phyloP scores from a whole-genome alignment of 2,797 vertebrate genomes.

The Craterocephalus amniculus region DNA sequence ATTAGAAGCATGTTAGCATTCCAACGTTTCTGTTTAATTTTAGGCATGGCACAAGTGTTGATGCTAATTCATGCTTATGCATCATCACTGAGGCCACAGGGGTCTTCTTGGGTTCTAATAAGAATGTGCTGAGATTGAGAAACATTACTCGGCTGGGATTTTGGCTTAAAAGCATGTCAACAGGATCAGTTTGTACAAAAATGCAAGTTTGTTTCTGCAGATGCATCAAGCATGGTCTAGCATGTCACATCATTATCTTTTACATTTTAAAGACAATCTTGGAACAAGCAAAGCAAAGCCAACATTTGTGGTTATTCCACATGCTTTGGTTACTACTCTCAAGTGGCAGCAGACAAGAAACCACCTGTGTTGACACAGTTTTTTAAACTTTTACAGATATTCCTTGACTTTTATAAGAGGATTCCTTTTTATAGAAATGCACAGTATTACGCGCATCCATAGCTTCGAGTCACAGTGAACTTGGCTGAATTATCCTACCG shows the following conservation, averaged over 20 bases:
- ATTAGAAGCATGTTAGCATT: background rate
- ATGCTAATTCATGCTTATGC: background rate
- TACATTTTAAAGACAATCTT: too few species aligned
- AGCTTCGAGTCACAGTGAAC: background rate
- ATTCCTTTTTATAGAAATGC: background rate
- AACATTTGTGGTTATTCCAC: too few species aligned
- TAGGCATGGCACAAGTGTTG: background rate
- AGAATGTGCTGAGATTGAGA: too few species aligned
- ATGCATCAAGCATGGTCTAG: too few species aligned
- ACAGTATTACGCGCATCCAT: background rate
- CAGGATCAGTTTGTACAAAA: too few species aligned
- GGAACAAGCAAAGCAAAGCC: too few species aligned
- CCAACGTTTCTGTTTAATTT: background rate
- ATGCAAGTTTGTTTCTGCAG: too few species aligned
- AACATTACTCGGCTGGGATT: too few species aligned
- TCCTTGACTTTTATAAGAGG: background rate
- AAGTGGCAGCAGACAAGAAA: background rate
- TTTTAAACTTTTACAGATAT: background rate
- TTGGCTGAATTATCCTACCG: background rate
- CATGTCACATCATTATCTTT: too few species aligned
- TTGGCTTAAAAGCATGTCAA: too few species aligned
- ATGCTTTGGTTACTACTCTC: too few species aligned
- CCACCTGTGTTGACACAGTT: background rate
- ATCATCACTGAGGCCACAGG: background rate
- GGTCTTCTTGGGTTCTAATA: too few species aligned